These are phyloP conservation scores for Zaprionus taronus DNA, from an alignment of 1,140 invertebrate species.

Conservation along the genomic window DNA sequence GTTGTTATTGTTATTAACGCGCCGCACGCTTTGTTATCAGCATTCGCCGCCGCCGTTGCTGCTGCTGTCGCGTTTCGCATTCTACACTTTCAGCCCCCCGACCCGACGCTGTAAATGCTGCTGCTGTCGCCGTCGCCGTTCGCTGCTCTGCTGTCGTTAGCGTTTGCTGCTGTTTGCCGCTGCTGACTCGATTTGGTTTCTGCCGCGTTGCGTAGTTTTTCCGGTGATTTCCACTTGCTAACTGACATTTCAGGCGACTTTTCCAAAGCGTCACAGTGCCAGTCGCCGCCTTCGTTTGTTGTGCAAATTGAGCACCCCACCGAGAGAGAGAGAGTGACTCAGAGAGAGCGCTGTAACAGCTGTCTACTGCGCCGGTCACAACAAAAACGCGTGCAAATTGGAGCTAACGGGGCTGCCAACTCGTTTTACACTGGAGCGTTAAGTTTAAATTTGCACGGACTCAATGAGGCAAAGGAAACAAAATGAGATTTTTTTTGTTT, in stretches of 20 bases:
- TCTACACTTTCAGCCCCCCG: slow-evolving; percentile 32
- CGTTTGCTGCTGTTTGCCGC: slow-evolving; percentile 47
- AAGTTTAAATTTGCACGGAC: slow-evolving; percentile 28
- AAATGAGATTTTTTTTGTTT: not conserved
- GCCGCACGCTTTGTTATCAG: slow-evolving; percentile 74
- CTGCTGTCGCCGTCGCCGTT: slow-evolving; percentile 26
- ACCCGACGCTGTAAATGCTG: slow-evolving; percentile 30
- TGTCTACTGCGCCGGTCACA: slow-evolving; percentile 48
- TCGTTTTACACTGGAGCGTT: slow-evolving; percentile 22
- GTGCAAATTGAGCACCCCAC: slow-evolving; percentile 38
- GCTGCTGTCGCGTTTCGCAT: slow-evolving; percentile 42
- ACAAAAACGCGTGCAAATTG: slow-evolving; percentile 40
- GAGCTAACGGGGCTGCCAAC: slow-evolving; percentile 35
- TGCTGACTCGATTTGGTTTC: slow-evolving; percentile 33
- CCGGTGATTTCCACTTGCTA: slow-evolving; percentile 81
- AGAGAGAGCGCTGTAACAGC: slow-evolving; percentile 26
- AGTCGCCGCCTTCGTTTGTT: slow-evolving; percentile 52
- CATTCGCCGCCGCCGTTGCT: slow-evolving; percentile 45
- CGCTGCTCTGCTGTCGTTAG: slow-evolving; percentile 51
- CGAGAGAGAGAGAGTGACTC: slow-evolving; percentile 31
- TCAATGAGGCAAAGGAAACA: not conserved
- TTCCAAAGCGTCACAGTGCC: slow-evolving; percentile 59
- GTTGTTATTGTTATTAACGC: slow-evolving; percentile 77
- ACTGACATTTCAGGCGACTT: slow-evolving; percentile 73
- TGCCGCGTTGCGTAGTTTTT: slow-evolving; percentile 77